These are phyloP conservation scores for Holothuria glaberrima DNA, from an alignment of 35 echinoderm and acorn worm genomes.

Conservation along the genomic window DNA sequence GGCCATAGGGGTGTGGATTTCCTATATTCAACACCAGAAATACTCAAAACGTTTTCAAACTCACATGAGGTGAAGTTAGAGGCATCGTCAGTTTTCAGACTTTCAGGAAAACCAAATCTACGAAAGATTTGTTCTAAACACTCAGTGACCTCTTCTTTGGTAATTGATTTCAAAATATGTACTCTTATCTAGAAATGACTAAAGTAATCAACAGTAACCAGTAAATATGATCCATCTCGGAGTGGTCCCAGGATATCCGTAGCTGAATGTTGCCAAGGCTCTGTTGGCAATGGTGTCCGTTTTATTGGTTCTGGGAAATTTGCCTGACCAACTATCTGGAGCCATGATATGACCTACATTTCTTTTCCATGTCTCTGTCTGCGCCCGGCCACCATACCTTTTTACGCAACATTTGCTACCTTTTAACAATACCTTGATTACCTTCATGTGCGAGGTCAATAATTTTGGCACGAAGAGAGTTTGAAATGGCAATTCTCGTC, in stretches of 20 bases:
- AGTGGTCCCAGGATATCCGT: slow-evolving; percentile 66
- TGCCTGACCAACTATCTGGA: background rate
- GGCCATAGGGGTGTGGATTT: no score
- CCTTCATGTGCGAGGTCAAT: background rate
- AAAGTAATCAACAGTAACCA: slow-evolving; percentile 78
- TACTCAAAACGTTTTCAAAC: background rate
- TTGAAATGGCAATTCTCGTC: no score
- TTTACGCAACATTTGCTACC: background rate
- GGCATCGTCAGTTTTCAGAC: slow-evolving; percentile 21
- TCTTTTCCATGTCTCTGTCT: background rate
- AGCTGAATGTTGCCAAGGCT: slow-evolving; percentile 50
- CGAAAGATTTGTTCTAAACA: slow-evolving; percentile 57
- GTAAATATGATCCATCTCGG: slow-evolving; percentile 58
- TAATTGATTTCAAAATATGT: slow-evolving; percentile 59
- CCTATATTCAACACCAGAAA: background rate
- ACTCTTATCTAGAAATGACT: slow-evolving; percentile 74
- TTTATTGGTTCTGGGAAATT: slow-evolving; percentile 20
- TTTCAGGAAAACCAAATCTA: slow-evolving; percentile 48
- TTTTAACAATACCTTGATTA: background rate
- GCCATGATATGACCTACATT: background rate
- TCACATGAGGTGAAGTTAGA: background rate
- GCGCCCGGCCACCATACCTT: slow-evolving; percentile 18
- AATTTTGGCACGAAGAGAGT: no score
- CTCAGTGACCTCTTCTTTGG: slow-evolving; percentile 56
- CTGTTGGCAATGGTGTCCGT: slow-evolving; percentile 8